These are phyloP conservation scores for Drosophila colorata DNA, from an alignment of 2,888 invertebrate species.

Conservation along the genomic window DNA sequence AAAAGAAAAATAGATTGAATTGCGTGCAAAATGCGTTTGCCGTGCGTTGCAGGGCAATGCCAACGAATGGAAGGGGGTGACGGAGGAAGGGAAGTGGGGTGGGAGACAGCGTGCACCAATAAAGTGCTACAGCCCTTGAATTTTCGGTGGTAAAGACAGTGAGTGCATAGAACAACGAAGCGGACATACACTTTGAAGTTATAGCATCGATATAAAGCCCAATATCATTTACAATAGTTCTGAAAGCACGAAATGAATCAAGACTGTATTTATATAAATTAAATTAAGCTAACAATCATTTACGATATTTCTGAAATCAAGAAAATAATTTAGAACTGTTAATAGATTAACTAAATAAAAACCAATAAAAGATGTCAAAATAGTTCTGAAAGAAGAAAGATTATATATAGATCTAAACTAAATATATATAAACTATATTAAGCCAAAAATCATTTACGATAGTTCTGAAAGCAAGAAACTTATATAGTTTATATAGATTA, in stretches of 20 bases:
- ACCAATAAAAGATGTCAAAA: too few species aligned
- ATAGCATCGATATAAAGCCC: not conserved
- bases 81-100: not conserved
- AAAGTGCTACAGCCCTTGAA: slow-evolving; percentile 54
- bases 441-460: too few species aligned
- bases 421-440: not conserved
- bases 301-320: too few species aligned
- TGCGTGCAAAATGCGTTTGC: slow-evolving; percentile 81
- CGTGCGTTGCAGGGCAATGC: slow-evolving; percentile 43
- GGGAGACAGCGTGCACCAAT: slow-evolving; percentile 52
- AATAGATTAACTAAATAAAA: too few species aligned
- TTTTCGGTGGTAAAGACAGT: slow-evolving; percentile 9
- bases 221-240: too few species aligned
- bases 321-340: too few species aligned
- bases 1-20: slow-evolving; percentile 78
- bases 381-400: too few species aligned
- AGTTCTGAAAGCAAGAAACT: too few species aligned
- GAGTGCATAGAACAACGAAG: slow-evolving; percentile 15
- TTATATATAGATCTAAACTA: not conserved
- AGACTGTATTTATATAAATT: too few species aligned
- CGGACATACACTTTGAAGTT: slow-evolving; percentile 16
- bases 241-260: too few species aligned
- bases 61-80: not conserved
- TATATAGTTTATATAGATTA: too few species aligned
- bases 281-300: too few species aligned